Evolutionary conservation across 2,797 vertebrate genomes (phyloP).

Genomic region (Salmo trutta): DNA sequence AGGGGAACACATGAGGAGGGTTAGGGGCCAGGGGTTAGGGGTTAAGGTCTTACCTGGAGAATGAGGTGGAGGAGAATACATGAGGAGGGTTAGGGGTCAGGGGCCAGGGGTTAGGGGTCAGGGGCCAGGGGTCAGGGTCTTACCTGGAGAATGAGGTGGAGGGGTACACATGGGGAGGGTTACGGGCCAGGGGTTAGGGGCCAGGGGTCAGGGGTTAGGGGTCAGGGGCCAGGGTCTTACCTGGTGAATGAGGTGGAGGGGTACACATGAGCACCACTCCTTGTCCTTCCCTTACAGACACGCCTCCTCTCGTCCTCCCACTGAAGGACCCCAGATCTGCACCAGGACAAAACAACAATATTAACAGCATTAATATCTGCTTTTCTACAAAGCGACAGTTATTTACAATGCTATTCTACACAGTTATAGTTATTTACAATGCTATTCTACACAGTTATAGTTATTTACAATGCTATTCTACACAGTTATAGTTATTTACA

Average conservation of each 20-base stretch:
- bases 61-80: conserved; percentile 87
- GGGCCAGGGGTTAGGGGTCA: background rate
- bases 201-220: background rate
- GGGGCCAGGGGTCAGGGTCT: background rate
- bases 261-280: conserved; percentile 95
- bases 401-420: too few species aligned
- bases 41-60: background rate
- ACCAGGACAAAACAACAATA: conserved; percentile 18
- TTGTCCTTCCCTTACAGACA: conserved; percentile 94
- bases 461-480: too few species aligned
- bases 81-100: conserved; percentile 68
- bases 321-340: conserved; percentile 92
- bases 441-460: too few species aligned
- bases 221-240: conserved; percentile 65
- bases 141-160: conserved; percentile 65
- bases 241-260: conserved; percentile 92
- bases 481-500: background rate
- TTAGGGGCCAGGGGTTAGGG: background rate
- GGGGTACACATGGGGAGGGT: conserved; percentile 88
- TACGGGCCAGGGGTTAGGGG: too few species aligned
- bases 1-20: background rate
- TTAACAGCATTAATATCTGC: background rate
- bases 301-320: conserved; percentile 84
- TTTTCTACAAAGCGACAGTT: too few species aligned
- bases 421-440: background rate